A percentile compares a stretch with the other conserved stretches of the same genome.
These are phyloP conservation scores for Chironex yamaguchii DNA, from an alignment of 30 jellyfish, hydroid and myxozoan genomes.

Conservation along the genomic window DNA sequence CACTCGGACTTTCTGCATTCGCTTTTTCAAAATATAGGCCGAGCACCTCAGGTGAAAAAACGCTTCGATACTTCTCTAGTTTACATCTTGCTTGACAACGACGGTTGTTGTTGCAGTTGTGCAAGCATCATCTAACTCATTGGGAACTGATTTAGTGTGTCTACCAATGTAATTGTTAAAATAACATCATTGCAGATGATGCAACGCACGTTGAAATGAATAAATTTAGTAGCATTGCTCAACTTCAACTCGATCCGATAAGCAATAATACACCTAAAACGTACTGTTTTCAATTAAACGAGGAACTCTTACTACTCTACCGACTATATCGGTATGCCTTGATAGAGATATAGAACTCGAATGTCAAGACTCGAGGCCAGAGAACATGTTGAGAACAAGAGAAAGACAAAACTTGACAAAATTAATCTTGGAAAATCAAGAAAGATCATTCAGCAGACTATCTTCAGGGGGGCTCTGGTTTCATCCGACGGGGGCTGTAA, in stretches of 20 bases:
- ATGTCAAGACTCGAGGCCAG: slow-evolving; percentile 3
- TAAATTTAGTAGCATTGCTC: not conserved
- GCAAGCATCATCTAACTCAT: not conserved
- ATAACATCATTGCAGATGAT: not conserved
- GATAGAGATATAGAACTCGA: not conserved
- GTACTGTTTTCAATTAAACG: not conserved
- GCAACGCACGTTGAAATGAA: slow-evolving; percentile 1
- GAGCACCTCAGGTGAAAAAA: not conserved
- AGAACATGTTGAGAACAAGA: not conserved
- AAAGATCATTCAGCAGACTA: no score
- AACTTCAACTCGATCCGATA: slow-evolving; percentile 1
- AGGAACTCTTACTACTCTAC: not conserved
- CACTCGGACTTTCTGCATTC: no score
- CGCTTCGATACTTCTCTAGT: not conserved
- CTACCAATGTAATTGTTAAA: no score
- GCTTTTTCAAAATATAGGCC: no score
- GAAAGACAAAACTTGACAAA: not conserved
- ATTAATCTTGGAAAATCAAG: no score
- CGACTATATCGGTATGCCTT: slow-evolving; percentile 1
- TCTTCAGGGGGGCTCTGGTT: no score
- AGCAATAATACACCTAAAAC: not conserved
- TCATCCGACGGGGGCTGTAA: no score
- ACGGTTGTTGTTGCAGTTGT: not conserved
- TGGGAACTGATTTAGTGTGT: not conserved
- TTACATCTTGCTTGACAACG: not conserved